Evolutionary conservation across 1,140 invertebrate genomes (phyloP), one percentile per base, ranked within the genome.

Genomic region (Bombus waltoni): DNA sequence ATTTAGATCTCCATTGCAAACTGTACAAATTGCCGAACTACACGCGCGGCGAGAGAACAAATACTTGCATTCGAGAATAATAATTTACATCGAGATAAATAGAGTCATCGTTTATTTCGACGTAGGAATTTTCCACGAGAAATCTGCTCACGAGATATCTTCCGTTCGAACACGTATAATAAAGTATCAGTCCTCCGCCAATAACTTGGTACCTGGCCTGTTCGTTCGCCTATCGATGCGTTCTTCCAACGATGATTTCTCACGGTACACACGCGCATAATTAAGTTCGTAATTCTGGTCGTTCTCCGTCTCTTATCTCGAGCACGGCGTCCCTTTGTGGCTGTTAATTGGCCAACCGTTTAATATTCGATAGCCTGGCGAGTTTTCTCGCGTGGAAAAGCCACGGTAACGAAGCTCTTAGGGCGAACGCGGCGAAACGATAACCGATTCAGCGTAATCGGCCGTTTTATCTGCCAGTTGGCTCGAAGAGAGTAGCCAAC

Each of bases 381-480:
- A 68, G 74, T 80, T 89, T 81, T 77, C 47, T 44, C 28, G 13
- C 75, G 25, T 47, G 72, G 59, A 81, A 59, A 83, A 81, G 59
- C 32, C 40, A 3, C 38, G 59, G 40, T 70, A 71, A 78, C 74
- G 75, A 85, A 81, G 18, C 28, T n/a, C 10, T n/a, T 62, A 25
- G 3, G n/a, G 11, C 59, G 59, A 28, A n/a, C 9, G 53, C 38
- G 4, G 53, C 4, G 3, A 18, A 44, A 81, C 40, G 75, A 80
- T 81, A 85, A 84, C 77, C 72, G 83, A 91, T 83, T 81, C 73
- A 77, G 65, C 75, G 74, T 84, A 83, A 71, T 83, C 81, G 81
- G 35, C 38, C 59, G 70, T 68, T 76, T 89, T 88, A 90, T 89
- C 87, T 73, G 47, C 22, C 68, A 72, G 18, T 42, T 6, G 10